Evolutionary conservation across 1,140 invertebrate genomes (phyloP).

Genomic region (Ptiloglossa arizonensis): DNA sequence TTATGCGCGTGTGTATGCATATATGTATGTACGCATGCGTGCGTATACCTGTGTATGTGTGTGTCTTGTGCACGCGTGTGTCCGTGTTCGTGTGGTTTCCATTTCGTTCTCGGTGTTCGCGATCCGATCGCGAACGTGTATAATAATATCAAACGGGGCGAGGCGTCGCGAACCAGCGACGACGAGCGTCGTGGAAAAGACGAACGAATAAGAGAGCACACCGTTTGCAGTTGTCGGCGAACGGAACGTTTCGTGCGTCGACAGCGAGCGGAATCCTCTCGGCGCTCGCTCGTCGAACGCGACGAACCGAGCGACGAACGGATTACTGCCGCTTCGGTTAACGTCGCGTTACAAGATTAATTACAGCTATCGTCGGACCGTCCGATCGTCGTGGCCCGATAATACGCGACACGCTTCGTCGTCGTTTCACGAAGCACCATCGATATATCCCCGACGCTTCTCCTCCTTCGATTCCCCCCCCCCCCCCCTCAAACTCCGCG

Average conservation of each 20-base stretch:
- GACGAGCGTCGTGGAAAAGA: background rate
- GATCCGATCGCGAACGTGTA: background rate
- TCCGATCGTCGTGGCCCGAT: conserved; percentile 29
- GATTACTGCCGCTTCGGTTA: conserved; percentile 64
- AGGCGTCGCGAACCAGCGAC: background rate
- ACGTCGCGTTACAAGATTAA: conserved; percentile 53
- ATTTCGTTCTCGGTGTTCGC: conserved; percentile 15
- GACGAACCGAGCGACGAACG: conserved; percentile 26
- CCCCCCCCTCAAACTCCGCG: background rate
- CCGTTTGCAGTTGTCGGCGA: too few species aligned
- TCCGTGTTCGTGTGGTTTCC: conserved; percentile 26
- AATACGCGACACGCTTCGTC: conserved; percentile 28
- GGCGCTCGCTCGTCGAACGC: conserved; percentile 14
- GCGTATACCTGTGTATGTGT: conserved; percentile 8
- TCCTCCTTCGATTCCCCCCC: background rate
- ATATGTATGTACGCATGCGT: too few species aligned
- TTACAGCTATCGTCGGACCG: conserved; percentile 46
- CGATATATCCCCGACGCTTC: background rate
- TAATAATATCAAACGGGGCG: conserved; percentile 18
- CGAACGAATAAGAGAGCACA: background rate
- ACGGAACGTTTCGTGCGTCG: too few species aligned
- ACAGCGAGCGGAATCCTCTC: background rate
- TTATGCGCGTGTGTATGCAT: too few species aligned
- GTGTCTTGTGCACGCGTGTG: background rate
- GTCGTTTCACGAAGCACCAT: background rate